Percentiles rank a stretch among this genome's conserved stretches.
Conservation (phyloP, 2,888 invertebrate genomes). For the Euclidia mi region DNA sequence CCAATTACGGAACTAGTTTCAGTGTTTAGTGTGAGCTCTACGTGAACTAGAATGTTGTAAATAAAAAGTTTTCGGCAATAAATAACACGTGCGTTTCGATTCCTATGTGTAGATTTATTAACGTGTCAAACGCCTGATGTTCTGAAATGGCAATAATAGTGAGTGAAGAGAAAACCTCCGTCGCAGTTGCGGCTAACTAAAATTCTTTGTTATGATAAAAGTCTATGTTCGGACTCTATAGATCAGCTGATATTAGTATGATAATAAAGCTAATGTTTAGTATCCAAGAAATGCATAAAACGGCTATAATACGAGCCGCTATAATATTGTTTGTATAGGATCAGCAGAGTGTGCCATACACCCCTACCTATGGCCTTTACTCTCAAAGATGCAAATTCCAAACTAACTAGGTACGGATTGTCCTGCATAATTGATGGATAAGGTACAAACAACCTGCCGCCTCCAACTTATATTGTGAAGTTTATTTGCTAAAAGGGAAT, state of each 20-base stretch:
- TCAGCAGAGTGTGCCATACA: neutral
- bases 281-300: neutral
- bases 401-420: constrained; percentile 39
- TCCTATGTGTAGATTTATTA: constrained; percentile 1
- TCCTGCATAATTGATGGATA: constrained; percentile 36
- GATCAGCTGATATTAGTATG: too few species aligned
- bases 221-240: too few species aligned
- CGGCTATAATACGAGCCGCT: too few species aligned
- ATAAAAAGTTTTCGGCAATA: neutral
- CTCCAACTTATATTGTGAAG: constrained; percentile 9
- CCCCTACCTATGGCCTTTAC: constrained; percentile 20
- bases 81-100: neutral
- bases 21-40: neutral
- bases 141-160: constrained; percentile 11
- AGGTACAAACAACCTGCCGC: constrained; percentile 15
- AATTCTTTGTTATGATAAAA: too few species aligned
- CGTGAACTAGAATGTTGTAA: neutral
- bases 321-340: neutral
- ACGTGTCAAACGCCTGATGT: constrained; percentile 7
- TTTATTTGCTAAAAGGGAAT: constrained; percentile 15
- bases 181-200: too few species aligned
- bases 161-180: constrained; percentile 5
- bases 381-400: constrained; percentile 29
- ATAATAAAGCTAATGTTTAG: too few species aligned
- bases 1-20: neutral